Conservation (phyloP, 2,888 invertebrate genomes). For the Mellilla xanthometata region DNA sequence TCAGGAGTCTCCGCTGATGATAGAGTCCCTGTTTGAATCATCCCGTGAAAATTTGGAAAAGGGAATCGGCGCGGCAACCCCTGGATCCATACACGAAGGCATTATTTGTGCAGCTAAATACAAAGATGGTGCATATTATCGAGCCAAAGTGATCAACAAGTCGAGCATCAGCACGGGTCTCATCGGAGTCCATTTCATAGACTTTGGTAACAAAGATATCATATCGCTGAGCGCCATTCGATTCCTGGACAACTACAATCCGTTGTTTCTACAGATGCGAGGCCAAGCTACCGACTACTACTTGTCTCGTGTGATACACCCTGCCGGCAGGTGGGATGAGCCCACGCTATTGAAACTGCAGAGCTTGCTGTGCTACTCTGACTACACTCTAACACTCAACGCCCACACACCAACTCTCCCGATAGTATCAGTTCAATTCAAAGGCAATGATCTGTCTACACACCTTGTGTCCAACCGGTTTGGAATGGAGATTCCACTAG, state of each 20-base stretch:
- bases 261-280: conserved; percentile 72
- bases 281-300: conserved; percentile 84
- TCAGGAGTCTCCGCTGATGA: conserved; percentile 76
- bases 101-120: conserved; percentile 86
- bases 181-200: conserved; percentile 86
- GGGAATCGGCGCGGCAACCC: conserved; percentile 69
- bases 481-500: conserved; percentile 67
- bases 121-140: conserved; percentile 85
- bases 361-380: conserved; percentile 66
- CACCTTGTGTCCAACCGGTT: conserved; percentile 68
- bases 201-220: conserved; percentile 85
- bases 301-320: conserved; percentile 80
- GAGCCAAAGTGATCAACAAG: conserved; percentile 82
- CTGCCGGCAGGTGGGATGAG: conserved; percentile 79
- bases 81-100: conserved; percentile 76
- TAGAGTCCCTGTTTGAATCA: conserved; percentile 77
- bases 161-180: conserved; percentile 72
- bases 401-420: conserved; percentile 61
- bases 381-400: conserved; percentile 61
- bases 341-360: conserved; percentile 65
- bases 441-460: conserved; percentile 73
- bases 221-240: conserved; percentile 84
- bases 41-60: conserved; percentile 68
- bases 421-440: conserved; percentile 72
- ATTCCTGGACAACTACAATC: conserved; percentile 77